A percentile compares a stretch with the other conserved stretches of the same genome.
Evolutionary conservation across 2,113 vertebrate species (phyloP).

Genomic region (Bungarus multicinctus): DNA sequence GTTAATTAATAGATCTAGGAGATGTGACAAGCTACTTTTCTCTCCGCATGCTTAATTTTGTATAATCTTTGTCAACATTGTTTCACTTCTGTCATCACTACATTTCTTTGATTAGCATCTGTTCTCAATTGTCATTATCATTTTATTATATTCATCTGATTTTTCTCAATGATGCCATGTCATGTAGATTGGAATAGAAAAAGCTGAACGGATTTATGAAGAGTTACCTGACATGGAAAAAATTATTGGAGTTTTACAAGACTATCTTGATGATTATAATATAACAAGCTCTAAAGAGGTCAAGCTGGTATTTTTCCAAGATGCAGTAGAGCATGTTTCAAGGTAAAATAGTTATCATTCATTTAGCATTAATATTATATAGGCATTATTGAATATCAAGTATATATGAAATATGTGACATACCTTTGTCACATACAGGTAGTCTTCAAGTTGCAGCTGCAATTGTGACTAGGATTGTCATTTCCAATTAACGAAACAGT

Average conservation of each 20-base stretch:
- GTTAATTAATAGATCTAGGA: background rate
- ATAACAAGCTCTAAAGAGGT: slow-evolving; percentile 79
- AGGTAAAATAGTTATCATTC: slow-evolving; percentile 61
- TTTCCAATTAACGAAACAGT: background rate
- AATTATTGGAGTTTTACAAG: slow-evolving; percentile 76
- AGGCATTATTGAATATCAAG: background rate
- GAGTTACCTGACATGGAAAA: slow-evolving; percentile 78
- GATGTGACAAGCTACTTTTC: background rate
- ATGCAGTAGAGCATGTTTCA: slow-evolving; percentile 85
- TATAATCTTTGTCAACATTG: background rate
- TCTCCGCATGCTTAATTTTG: background rate
- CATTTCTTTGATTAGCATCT: background rate
- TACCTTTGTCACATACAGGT: background rate
- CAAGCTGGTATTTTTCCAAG: slow-evolving; percentile 87
- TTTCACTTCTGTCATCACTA: background rate
- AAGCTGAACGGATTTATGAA: slow-evolving; percentile 72
- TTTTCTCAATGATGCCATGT: slow-evolving; percentile 22
- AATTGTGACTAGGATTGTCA: background rate
- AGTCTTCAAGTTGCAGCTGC: background rate
- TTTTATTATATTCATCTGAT: background rate
- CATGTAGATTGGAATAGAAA: slow-evolving; percentile 68
- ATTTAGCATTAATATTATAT: background rate
- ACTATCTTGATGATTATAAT: slow-evolving; percentile 86
- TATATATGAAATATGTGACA: background rate
- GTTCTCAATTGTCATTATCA: background rate